phyloP scores from a whole-genome alignment of 2,888 invertebrate genomes.

The Phalera bucephala region DNA sequence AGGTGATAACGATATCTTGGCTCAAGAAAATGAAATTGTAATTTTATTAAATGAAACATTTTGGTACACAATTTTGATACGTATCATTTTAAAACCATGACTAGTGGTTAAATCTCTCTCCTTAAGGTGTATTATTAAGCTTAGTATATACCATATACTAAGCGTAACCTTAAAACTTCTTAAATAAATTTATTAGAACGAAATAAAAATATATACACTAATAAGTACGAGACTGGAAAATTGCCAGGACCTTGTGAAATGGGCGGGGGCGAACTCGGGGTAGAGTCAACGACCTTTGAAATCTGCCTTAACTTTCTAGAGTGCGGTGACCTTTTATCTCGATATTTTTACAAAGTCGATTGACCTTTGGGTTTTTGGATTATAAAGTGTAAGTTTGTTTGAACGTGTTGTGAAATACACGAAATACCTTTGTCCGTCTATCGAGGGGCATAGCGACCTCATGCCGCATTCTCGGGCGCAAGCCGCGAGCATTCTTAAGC shows the following conservation, averaged over 20 bases:
- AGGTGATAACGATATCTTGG: conserved; percentile 1
- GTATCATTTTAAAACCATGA: no score
- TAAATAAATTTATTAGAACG: not conserved
- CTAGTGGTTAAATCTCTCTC: no score
- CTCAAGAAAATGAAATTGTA: not conserved
- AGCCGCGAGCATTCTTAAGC: conserved; percentile 42
- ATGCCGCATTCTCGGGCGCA: conserved; percentile 30
- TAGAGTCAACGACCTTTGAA: not conserved
- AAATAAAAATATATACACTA: no score
- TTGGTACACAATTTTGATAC: no score
- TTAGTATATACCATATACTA: no score
- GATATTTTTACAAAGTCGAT: not conserved
- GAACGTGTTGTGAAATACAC: conserved; percentile 10
- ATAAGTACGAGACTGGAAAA: not conserved
- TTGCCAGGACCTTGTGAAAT: not conserved
- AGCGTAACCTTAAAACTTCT: no score
- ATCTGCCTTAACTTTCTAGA: not conserved
- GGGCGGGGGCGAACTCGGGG: not conserved
- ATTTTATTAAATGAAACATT: not conserved
- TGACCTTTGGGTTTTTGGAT: no score
- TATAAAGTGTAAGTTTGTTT: no score
- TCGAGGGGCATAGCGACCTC: conserved; percentile 24
- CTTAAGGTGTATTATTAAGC: no score
- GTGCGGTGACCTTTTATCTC: not conserved
- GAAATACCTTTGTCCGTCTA: conserved; percentile 34